These are phyloP conservation scores for Scaptomyza parva DNA, from an alignment of 2,888 invertebrate species.

Conservation along the genomic window DNA sequence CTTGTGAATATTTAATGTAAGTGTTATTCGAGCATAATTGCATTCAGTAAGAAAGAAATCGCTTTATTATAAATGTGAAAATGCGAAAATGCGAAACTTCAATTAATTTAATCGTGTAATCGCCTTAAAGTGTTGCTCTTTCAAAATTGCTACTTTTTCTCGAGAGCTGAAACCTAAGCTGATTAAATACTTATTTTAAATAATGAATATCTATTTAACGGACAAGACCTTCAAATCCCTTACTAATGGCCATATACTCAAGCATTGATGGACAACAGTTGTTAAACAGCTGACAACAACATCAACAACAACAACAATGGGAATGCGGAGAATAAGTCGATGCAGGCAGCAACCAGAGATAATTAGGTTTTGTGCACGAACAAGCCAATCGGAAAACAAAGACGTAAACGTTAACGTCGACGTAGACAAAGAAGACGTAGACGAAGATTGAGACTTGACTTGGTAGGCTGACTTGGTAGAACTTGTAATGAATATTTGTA, in stretches of 20 bases:
- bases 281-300: background rate
- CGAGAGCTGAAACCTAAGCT: background rate
- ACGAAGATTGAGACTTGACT: background rate
- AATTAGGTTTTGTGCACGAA: constrained; percentile 4
- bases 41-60: too few relatives aligned
- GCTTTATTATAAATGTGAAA: background rate
- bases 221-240: background rate
- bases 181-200: constrained; percentile 1
- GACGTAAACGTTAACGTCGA: too few relatives aligned
- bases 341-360: background rate
- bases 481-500: background rate
- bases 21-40: background rate
- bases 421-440: background rate
- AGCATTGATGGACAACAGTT: constrained; percentile 2
- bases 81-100: background rate
- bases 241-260: background rate
- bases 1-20: background rate
- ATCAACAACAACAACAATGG: too few relatives aligned
- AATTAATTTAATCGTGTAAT: background rate
- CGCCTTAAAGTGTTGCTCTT: background rate
- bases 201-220: background rate
- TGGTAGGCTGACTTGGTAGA: background rate
- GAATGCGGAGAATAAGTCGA: background rate
- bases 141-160: background rate
- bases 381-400: background rate